Evolutionary conservation across 2,797 vertebrate genomes (phyloP), one percentile per base, ranked within the genome.

Genomic region (Centropyge bicolor): DNA sequence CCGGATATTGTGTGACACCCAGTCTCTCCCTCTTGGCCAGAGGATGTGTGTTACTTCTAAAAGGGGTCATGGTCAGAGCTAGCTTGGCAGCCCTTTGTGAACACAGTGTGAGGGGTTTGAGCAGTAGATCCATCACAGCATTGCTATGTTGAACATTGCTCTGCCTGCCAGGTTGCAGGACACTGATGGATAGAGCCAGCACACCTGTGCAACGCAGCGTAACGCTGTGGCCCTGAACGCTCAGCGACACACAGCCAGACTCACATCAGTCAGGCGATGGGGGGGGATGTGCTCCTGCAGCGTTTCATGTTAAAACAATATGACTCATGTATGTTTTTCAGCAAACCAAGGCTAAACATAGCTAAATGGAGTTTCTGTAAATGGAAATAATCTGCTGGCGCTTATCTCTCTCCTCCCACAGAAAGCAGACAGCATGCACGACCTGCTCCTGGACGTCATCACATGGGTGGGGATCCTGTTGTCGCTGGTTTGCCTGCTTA

Each of bases 391-490:
- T 14, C 19, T 31, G 19, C 71, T 67, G 61, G 75, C 45, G 35
- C 16, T n/a, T 46, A 4, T 45, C 54, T 73, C 27, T 77, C 13
- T 59, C 11, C 65, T 35, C 65, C 78, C 54, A 63, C 95, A 99
- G 97, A 97, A 98, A 86, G 92, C 95, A 0, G 97, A 96, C 88
- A 96, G 97, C 40, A 97, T 98, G 91, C 97, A 98, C 3, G 96
- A 98, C 84, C 96, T 99, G 16, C 96, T 99, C 73, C 92, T 99
- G 91, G 98, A 99, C 46, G 97, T 99, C 74, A 99, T 99, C 92
- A 99, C 98, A 0, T 99, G 98, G 97, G 97, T 99, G 89, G 98
- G 98, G 76, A 99, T 99, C 94, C 94, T 99, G 84, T 92, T 99
- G 54, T 99, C 98, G 0, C 97, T 99, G 82, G 97, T 98, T 70